Base-by-base conservation (phyloP, 2,888 invertebrate genomes). In the Tiphia femorata region DNA sequence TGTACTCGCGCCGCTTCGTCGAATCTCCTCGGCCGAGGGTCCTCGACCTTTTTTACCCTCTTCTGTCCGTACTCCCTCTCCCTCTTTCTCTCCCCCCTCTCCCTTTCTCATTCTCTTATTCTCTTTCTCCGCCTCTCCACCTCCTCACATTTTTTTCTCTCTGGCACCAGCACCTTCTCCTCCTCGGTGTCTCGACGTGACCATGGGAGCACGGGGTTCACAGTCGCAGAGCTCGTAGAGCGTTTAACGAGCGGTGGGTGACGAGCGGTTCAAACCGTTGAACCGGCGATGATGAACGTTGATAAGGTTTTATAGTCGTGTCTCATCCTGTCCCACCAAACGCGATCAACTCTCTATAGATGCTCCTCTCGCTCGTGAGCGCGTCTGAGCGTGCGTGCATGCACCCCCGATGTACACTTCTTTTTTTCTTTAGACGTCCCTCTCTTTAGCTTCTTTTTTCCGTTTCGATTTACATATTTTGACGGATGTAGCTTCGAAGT, bases 231-330 rank as follows among this genome's bases (percentile, higher is more conserved):
- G 67, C 66, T 71, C 64, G 69, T 63, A 59, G 65, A 67, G 65
- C 76, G 73, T 70, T 70, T 76, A 76, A 76, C 75, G 73, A 77
- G 75, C 75, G 69, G 55, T 46, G 72, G 63, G 70, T 72, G 73
- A 71, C 73, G 70, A 68, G 64, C 70, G 60, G 64, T 64, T 67
- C 70, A 72, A 77, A 75, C 68, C 65, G 76, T 73, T 76, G 73
- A 72, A 74, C 73, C 69, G 70, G 69, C 75, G 74, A 72, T 72
- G 72, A 75, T 75, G 74, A 77, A 75, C 75, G 73, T 72, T 77
- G 76, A 77, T 76, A 76, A 76, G 75, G 74, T 75, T 76, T 76
- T 76, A 76, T 75, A 73, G 72, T 61, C 72, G 71, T 72, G 70
- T 76, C 74, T 75, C 76, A 76, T 76, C 76, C 74, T 76, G 76